Percentiles rank a stretch among this genome's conserved stretches.
Evolutionary conservation across 2,888 invertebrate genomes (phyloP).

Genomic region (Rutpela maculata): DNA sequence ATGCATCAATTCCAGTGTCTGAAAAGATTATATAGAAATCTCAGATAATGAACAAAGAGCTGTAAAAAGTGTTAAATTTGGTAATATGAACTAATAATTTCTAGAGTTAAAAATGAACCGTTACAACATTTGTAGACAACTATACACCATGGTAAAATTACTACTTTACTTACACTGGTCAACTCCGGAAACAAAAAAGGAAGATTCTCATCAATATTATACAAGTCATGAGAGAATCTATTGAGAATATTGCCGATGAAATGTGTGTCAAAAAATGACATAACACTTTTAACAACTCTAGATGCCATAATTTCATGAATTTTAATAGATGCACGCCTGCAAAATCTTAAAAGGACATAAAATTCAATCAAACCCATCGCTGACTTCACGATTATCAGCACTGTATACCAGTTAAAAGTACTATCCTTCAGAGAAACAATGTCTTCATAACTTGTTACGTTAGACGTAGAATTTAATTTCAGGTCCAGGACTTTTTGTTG

Average conservation of each 20-base stretch:
- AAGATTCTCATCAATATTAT: conserved; percentile 56
- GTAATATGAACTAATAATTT: too few relatives aligned
- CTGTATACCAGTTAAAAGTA: conserved; percentile 31
- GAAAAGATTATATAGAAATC: too few relatives aligned
- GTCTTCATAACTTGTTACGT: conserved; percentile 33
- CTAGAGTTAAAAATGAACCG: too few relatives aligned
- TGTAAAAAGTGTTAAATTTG: too few relatives aligned
- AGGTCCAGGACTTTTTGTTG: conserved; percentile 41
- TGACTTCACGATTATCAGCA: conserved; percentile 17
- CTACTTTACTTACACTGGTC: conserved; percentile 25
- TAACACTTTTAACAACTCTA: conserved; percentile 52
- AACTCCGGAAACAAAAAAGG: conserved; percentile 45
- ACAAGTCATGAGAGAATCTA: conserved; percentile 59
- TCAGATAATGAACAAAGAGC: too few relatives aligned
- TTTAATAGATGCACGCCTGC: conserved; percentile 51
- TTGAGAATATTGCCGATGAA: conserved; percentile 61
- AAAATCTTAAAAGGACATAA: conserved; percentile 37
- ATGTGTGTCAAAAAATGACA: conserved; percentile 59
- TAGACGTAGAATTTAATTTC: conserved; percentile 28
- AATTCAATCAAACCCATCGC: conserved; percentile 33
- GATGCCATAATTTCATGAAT: conserved; percentile 55
- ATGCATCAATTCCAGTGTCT: too few relatives aligned
- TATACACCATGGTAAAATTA: neutral
- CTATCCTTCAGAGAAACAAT: conserved; percentile 21
- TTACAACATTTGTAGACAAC: too few relatives aligned